A percentile compares a stretch with the other conserved stretches of the same genome.
Evolutionary conservation across 92 coral and sea anemone genomes (phyloP).

Genomic region (Pocillopora grandis): DNA sequence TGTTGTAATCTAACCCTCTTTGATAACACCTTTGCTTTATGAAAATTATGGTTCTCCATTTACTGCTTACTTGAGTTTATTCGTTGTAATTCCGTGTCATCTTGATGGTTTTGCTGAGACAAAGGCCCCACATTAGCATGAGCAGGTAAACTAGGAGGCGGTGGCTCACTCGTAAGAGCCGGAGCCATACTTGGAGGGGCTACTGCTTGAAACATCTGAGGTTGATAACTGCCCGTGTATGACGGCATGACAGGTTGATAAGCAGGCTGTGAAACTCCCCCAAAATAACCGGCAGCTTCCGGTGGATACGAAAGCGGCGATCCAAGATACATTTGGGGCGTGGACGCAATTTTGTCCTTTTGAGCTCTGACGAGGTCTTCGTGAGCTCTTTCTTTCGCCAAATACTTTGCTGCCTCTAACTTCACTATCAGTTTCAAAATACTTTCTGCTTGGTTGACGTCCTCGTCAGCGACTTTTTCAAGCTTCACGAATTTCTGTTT

Average conservation of each 20-base stretch:
- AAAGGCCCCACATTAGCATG: background rate
- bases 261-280: slow-evolving; percentile 33
- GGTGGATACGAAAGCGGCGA: slow-evolving; percentile 19
- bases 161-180: background rate
- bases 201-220: slow-evolving; percentile 22
- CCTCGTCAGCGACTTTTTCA: slow-evolving; percentile 71
- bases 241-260: slow-evolving; percentile 36
- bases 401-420: slow-evolving; percentile 81
- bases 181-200: slow-evolving; percentile 18
- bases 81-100: slow-evolving; percentile 8
- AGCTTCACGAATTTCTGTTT: slow-evolving; percentile 50
- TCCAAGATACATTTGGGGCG: slow-evolving; percentile 31
- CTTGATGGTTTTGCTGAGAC: slow-evolving; percentile 4
- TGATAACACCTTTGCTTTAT: too few species aligned
- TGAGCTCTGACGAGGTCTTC: slow-evolving; percentile 66
- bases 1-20: too few species aligned
- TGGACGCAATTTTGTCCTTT: slow-evolving; percentile 47
- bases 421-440: slow-evolving; percentile 74
- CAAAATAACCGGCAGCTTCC: slow-evolving; percentile 16
- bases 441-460: slow-evolving; percentile 67
- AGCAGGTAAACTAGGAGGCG: slow-evolving; percentile 14
- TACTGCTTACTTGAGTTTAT: slow-evolving; percentile 21
- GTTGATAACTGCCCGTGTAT: slow-evolving; percentile 25
- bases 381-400: slow-evolving; percentile 76
- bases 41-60: too few species aligned